These are phyloP conservation scores for Dendrolimus punctatus DNA, from an alignment of 1,140 invertebrate genomes.

Conservation along the genomic window DNA sequence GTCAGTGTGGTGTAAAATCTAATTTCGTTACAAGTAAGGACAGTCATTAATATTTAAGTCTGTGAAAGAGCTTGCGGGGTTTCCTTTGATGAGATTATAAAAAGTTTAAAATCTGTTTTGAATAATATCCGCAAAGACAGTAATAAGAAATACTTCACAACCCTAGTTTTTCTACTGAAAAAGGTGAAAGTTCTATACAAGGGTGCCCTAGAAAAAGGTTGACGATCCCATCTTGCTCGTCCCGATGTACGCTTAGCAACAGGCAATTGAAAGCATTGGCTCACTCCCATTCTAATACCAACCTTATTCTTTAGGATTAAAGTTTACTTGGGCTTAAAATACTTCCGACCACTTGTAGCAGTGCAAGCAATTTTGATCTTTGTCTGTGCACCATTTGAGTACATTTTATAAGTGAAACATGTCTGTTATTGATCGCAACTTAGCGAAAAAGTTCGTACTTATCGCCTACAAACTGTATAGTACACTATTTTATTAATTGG, in stretches of 20 bases:
- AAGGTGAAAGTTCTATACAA: constrained; percentile 45
- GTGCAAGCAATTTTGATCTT: no score
- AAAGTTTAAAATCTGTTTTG: constrained; percentile 7
- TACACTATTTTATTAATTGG: constrained; percentile 43
- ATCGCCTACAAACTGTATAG: constrained; percentile 37
- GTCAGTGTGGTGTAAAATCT: no score
- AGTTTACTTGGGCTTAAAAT: constrained; percentile 8
- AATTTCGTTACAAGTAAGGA: no score
- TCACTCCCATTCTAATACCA: constrained; percentile 2
- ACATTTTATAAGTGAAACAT: not conserved
- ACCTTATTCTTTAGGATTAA: constrained; percentile 12
- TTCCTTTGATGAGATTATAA: no score
- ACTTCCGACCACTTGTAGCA: no score
- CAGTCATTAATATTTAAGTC: no score
- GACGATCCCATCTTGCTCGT: constrained; percentile 33
- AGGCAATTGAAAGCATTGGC: constrained; percentile 46
- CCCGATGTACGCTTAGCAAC: constrained; percentile 52
- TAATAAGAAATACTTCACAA: constrained; percentile 2
- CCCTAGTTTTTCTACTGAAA: constrained; percentile 7
- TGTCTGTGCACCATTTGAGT: no score
- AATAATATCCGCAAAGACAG: not conserved
- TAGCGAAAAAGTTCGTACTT: constrained; percentile 44
- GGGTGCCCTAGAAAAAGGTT: constrained; percentile 60
- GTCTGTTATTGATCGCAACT: constrained; percentile 40
- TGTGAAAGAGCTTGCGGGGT: no score